A percentile compares a stretch with the other conserved stretches of the same genome.
phyloP scores from a whole-genome alignment of 2,113 vertebrate species.

The Alligator sinensis region DNA sequence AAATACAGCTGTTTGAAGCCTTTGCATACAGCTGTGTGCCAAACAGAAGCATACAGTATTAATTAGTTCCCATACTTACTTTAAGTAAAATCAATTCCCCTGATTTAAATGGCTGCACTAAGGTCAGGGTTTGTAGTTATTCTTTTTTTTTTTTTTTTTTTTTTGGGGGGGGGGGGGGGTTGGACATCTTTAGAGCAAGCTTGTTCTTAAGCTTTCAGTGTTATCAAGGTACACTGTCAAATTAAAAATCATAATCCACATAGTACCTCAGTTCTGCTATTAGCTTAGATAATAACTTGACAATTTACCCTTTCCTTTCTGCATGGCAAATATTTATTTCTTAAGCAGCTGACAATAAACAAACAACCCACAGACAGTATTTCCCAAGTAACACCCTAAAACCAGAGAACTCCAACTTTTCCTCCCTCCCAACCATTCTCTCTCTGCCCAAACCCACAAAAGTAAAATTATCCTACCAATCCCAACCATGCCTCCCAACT shows the following conservation, averaged over 20 bases:
- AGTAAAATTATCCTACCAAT: too few species aligned
- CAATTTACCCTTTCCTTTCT: not conserved
- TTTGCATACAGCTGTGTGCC: not conserved
- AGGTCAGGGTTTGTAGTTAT: not conserved
- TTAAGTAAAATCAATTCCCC: not conserved
- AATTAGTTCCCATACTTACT: accelerated
- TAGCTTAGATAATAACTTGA: not conserved
- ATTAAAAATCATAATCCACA: not conserved
- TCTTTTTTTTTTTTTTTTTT: not conserved
- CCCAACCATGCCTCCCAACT: too few species aligned
- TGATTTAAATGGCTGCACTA: not conserved
- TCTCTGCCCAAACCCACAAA: too few species aligned
- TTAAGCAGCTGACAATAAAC: too few species aligned
- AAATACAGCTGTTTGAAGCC: slow-evolving; percentile 42
- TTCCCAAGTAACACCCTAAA: too few species aligned
- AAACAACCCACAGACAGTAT: too few species aligned
- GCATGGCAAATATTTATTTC: not conserved
- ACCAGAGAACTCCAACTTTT: too few species aligned
- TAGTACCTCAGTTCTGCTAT: not conserved
- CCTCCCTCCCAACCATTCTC: too few species aligned
- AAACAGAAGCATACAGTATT: not conserved
- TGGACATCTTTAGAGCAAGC: not conserved
- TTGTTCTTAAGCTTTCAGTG: not conserved
- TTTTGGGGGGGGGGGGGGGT: not conserved
- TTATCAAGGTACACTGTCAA: not conserved